Evolutionary conservation across 2,888 invertebrate species (phyloP).

Genomic region (Portevinia maculata): DNA sequence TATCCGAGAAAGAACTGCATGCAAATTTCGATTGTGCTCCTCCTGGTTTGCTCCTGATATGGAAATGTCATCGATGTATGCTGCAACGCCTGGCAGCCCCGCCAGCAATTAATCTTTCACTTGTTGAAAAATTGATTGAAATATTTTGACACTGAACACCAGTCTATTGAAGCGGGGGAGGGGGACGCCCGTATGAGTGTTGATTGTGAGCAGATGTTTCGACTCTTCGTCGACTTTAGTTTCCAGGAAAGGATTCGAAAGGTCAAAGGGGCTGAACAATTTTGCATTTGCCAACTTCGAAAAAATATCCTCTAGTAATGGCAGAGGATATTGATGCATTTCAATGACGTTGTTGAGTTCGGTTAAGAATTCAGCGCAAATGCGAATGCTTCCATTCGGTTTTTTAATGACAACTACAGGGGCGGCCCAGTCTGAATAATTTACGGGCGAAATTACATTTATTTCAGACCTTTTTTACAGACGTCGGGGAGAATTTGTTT

Average conservation of each 20-base stretch:
- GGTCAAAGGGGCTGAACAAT: constrained; percentile 32
- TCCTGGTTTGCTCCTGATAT: constrained; percentile 11
- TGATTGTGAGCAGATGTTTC: constrained; percentile 54
- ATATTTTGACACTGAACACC: constrained; percentile 31
- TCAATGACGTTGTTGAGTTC: constrained; percentile 66
- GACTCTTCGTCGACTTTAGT: constrained; percentile 67
- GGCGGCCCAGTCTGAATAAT: too few species aligned
- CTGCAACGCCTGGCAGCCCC: constrained; percentile 27
- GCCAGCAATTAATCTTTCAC: constrained; percentile 62
- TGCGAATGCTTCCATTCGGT: constrained; percentile 61
- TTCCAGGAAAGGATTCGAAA: constrained; percentile 65
- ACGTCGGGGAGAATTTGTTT: too few species aligned
- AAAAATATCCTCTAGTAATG: too few species aligned
- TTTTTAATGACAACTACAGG: constrained; percentile 73
- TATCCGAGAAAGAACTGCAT: constrained; percentile 48
- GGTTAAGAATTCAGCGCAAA: constrained; percentile 73
- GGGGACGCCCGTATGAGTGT: constrained; percentile 44
- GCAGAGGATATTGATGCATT: constrained; percentile 70
- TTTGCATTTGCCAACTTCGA: constrained; percentile 23
- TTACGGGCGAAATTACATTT: too few species aligned
- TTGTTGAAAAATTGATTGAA: constrained; percentile 57
- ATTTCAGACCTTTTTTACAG: too few species aligned
- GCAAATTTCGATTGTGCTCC: constrained; percentile 51
- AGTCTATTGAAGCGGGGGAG: constrained; percentile 23
- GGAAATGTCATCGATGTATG: background rate